Evolutionary conservation across 64 coral and sea anemone species (phyloP), one percentile per base, ranked within the genome.

Genomic region (Porites lutea): DNA sequence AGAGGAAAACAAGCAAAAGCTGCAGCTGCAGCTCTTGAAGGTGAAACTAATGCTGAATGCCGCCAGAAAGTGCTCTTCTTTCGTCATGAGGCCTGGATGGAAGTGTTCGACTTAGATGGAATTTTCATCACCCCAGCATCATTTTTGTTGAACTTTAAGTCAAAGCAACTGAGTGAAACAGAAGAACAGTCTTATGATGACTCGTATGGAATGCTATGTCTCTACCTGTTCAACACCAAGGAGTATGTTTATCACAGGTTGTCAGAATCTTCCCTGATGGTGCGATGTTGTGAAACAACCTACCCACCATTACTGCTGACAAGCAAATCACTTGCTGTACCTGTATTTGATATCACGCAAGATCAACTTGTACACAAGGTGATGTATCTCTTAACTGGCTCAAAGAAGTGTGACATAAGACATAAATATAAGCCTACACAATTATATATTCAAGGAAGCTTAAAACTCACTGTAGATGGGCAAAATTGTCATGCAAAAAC

Each of bases 321-420:
- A 8, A 66, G 52, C 23, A 94, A 51, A 19, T 63, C 68, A 13
- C 20, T 97, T 52, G 63, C 88, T 13, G 74, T 94, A 71, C 92
- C 95, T 50, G 91, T 92, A 15, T 97, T 97, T 94, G 95, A 92
- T 23, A 89, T 97, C 7, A 94, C 78, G 4, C 95, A 94, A 68
- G 90, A 97, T 77, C 95, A 97, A 54, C 75, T 97, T 6, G 95
- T 97, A 6, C 95, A 97, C 59, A 93, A 94, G 74, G 95, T 97
- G 94, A 74, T 48, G 18, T 3, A 73, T 27, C 20, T 16, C 20
- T 73, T 73, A 4, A 11, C 23, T 74, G 23, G 5, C 23, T 3
- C 23, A 13, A 22, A 13, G 7, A 7, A 57, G 7, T 5, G 23
- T 27, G 18, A 2, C 3, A 6, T 13, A 76, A 47, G 21, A 8